Conservation (phyloP, 1,140 invertebrate species). For the Pogonomyrmex barbatus region DNA sequence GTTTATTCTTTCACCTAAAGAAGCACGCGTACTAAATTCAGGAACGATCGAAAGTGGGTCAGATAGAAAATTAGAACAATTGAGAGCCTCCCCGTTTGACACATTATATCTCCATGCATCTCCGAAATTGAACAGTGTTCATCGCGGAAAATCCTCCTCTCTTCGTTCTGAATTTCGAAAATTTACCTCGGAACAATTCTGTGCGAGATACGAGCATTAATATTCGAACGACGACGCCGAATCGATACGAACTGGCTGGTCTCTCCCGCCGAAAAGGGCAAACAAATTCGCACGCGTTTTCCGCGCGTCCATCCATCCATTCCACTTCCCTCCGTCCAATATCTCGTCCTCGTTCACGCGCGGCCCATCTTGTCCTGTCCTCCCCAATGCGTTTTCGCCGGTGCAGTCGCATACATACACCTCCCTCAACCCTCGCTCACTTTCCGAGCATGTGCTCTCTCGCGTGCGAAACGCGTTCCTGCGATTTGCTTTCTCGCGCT, state of each 20-base stretch:
- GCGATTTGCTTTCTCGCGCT: constrained; percentile 69
- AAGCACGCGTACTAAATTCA: not conserved
- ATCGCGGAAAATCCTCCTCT: not conserved
- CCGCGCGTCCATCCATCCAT: constrained; percentile 38
- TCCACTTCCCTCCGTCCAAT: not conserved
- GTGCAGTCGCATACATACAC: constrained; percentile 17
- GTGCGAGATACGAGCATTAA: constrained; percentile 33
- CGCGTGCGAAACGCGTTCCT: constrained; percentile 67
- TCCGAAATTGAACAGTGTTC: not conserved
- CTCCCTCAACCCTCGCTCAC: not conserved
- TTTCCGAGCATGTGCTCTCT: constrained; percentile 66
- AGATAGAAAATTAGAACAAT: constrained; percentile 6
- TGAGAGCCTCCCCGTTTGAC: not conserved
- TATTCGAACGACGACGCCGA: constrained; percentile 32
- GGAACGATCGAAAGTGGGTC: constrained; percentile 7
- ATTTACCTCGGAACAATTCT: constrained; percentile 24
- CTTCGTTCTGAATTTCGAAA: not conserved
- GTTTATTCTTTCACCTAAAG: not conserved
- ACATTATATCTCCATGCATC: not conserved
- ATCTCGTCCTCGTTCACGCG: constrained; percentile 38
- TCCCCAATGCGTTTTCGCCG: constrained; percentile 70
- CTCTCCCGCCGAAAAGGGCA: constrained; percentile 40
- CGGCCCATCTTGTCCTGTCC: constrained; percentile 73
- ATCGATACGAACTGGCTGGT: constrained; percentile 42
- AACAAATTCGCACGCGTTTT: constrained; percentile 57